phyloP scores from a whole-genome alignment of 37 sponge, comb jelly and placozoan species.

The Beroe forskalii region DNA sequence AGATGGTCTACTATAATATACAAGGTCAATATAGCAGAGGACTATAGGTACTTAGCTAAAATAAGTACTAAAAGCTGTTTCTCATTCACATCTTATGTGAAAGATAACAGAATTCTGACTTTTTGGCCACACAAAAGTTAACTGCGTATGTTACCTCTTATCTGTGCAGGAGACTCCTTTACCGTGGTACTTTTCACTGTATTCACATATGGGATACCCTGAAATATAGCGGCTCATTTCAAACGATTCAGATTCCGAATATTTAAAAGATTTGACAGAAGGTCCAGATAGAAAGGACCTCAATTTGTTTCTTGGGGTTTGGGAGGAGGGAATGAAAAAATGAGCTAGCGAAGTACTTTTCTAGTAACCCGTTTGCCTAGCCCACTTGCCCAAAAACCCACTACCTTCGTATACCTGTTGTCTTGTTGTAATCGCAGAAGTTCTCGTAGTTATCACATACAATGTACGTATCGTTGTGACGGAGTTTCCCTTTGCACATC shows the following conservation, averaged over 20 bases:
- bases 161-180: background rate
- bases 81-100: background rate
- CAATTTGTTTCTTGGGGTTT: background rate
- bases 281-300: background rate
- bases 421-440: background rate
- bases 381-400: too few species aligned
- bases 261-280: background rate
- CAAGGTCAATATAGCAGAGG: too few species aligned
- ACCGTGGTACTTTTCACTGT: slow-evolving; percentile 33
- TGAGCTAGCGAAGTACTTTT: too few species aligned
- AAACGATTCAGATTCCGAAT: background rate
- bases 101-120: background rate
- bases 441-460: slow-evolving; percentile 41
- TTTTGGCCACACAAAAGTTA: background rate
- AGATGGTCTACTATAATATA: too few species aligned
- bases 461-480: slow-evolving; percentile 18
- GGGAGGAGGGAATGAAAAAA: too few species aligned
- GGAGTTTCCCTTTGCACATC: background rate
- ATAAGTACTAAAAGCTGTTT: background rate
- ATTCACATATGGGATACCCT: slow-evolving; percentile 10
- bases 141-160: background rate
- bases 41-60: too few species aligned
- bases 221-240: background rate
- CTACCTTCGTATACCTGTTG: background rate
- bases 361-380: too few species aligned